Conservation (phyloP, 92 coral and sea anemone species). For the Parazoanthus darwini region DNA sequence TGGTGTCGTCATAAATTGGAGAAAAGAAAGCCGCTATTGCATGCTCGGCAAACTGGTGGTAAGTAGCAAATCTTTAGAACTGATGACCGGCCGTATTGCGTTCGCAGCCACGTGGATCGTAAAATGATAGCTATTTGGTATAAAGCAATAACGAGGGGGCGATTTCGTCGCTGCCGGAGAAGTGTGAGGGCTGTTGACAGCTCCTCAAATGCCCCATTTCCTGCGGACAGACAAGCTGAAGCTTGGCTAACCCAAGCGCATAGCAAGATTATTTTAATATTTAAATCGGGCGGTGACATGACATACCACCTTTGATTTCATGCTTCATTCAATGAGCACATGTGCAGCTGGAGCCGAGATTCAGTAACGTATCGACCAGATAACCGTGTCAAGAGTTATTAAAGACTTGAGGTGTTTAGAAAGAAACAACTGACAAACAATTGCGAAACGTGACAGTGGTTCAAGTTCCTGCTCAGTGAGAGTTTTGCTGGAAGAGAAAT, state of each 20-base stretch:
- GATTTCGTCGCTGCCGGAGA: background rate
- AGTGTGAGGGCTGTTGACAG: background rate
- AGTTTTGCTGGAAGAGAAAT: background rate
- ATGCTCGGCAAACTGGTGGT: background rate
- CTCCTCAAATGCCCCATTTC: background rate
- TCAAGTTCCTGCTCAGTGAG: background rate
- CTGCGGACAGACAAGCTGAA: background rate
- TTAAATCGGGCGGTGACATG: background rate
- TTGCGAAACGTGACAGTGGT: background rate
- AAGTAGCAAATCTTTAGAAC: background rate
- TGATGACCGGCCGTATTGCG: background rate
- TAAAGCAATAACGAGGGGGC: background rate
- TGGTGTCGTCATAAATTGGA: background rate
- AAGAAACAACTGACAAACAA: background rate
- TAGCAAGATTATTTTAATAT: background rate
- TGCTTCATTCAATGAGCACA: background rate
- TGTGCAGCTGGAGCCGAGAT: background rate
- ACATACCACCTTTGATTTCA: background rate
- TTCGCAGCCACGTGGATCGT: background rate
- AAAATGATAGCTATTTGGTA: background rate
- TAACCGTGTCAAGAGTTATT: background rate
- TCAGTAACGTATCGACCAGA: background rate
- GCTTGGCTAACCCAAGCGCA: too few relatives aligned
- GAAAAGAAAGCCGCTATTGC: background rate
- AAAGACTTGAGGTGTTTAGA: background rate